These are phyloP conservation scores for Xanthorhoe designata DNA, from an alignment of 2,888 invertebrate species.

Conservation along the genomic window DNA sequence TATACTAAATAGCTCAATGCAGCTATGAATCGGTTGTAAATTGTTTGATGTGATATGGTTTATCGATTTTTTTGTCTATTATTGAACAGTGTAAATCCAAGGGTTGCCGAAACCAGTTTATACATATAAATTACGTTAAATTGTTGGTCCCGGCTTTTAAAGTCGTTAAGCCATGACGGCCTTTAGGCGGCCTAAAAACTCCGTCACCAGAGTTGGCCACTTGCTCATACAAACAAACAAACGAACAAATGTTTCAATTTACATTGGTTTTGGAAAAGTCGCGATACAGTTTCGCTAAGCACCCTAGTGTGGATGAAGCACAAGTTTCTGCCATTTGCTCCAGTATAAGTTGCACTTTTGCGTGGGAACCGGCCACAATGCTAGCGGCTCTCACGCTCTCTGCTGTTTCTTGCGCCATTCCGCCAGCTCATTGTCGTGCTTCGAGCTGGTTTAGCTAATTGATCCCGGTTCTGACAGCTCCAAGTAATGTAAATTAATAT, in stretches of 20 bases:
- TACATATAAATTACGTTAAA: too few relatives aligned
- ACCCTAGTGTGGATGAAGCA: conserved; percentile 21
- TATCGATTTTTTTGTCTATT: too few relatives aligned
- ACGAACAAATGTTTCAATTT: background rate
- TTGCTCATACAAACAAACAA: too few relatives aligned
- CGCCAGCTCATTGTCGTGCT: conserved; percentile 54
- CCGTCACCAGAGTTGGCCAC: too few relatives aligned
- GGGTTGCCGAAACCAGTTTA: too few relatives aligned
- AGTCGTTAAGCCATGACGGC: too few relatives aligned
- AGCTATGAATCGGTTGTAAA: too few relatives aligned
- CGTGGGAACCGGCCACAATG: conserved; percentile 79
- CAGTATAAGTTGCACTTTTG: conserved; percentile 67
- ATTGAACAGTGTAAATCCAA: too few relatives aligned
- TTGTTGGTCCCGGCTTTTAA: too few relatives aligned
- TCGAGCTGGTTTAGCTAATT: conserved; percentile 54
- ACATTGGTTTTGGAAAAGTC: background rate
- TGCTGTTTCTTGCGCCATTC: conserved; percentile 77
- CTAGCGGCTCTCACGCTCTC: conserved; percentile 73
- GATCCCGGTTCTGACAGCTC: conserved; percentile 49
- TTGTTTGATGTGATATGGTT: too few relatives aligned
- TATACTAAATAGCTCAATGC: too few relatives aligned
- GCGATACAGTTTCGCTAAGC: background rate
- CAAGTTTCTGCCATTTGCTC: conserved; percentile 58
- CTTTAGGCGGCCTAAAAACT: too few relatives aligned
- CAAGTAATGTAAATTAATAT: conserved; percentile 34